These are phyloP conservation scores for Saimiri boliviensis DNA, from an alignment of 2,113 vertebrate genomes.

Conservation along the genomic window DNA sequence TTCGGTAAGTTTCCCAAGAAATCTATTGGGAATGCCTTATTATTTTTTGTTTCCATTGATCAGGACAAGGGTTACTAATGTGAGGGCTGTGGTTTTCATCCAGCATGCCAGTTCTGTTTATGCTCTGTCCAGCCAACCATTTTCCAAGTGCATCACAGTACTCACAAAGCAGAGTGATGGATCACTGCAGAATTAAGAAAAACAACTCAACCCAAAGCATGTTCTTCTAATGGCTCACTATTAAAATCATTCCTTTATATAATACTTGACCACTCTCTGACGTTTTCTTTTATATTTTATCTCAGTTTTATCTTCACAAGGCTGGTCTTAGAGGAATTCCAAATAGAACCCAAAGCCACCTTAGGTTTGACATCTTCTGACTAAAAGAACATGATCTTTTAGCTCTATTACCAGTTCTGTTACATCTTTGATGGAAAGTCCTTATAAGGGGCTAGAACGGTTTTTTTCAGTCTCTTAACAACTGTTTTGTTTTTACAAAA, in stretches of 20 bases:
- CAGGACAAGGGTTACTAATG: neutral
- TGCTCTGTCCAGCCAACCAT: neutral
- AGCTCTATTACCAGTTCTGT: neutral
- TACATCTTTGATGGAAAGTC: neutral
- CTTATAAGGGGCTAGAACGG: neutral
- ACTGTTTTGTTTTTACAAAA: neutral
- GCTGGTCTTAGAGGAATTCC: neutral
- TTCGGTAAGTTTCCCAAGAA: conserved; percentile 3
- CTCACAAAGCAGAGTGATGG: neutral
- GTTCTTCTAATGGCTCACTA: neutral
- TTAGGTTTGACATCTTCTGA: neutral
- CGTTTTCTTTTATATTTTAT: neutral
- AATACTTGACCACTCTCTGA: neutral
- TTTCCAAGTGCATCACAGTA: neutral
- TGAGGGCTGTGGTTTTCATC: neutral
- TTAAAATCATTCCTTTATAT: neutral
- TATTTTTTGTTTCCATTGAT: neutral
- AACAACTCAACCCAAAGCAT: neutral
- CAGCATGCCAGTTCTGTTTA: neutral
- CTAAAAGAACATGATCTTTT: neutral
- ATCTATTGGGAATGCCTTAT: neutral
- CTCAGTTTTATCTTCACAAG: conserved; percentile 36
- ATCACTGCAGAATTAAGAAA: neutral
- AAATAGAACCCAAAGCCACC: neutral
- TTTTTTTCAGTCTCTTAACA: neutral